A percentile compares a stretch with the other conserved stretches of the same genome.
phyloP scores from a whole-genome alignment of 2,113 vertebrate species.

The Montifringilla adamsi region DNA sequence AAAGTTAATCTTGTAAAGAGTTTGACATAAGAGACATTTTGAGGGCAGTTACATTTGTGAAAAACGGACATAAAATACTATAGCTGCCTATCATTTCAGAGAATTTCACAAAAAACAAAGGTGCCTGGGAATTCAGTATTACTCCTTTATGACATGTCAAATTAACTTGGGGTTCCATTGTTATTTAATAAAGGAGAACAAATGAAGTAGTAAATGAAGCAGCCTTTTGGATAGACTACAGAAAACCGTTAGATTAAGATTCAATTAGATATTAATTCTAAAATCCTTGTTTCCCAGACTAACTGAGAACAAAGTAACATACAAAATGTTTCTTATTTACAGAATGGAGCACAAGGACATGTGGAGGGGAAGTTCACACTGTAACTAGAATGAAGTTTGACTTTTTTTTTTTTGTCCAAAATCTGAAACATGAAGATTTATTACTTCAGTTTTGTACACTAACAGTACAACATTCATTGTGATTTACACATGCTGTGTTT shows the following conservation, averaged over 20 bases:
- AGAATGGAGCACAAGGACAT: background rate
- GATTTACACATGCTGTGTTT: background rate
- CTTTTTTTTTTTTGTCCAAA: background rate
- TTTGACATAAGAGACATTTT: background rate
- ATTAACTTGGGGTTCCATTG: background rate
- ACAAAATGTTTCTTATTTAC: background rate
- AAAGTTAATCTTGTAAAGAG: background rate
- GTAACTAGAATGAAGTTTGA: background rate
- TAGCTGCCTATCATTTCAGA: background rate
- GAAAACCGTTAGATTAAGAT: background rate
- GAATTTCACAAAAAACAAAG: background rate
- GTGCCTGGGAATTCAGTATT: background rate
- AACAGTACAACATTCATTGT: background rate
- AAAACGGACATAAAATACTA: background rate
- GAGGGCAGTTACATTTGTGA: background rate
- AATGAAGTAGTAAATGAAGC: background rate
- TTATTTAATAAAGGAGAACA: background rate
- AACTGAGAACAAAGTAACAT: background rate
- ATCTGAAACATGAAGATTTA: background rate
- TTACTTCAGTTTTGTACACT: background rate
- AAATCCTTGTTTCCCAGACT: background rate
- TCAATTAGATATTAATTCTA: background rate
- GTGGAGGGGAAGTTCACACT: background rate
- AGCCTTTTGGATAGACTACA: background rate
- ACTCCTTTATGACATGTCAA: background rate